Percentiles rank a stretch among this genome's conserved stretches.
Conservation (phyloP, 2,797 vertebrate species). For the Gobionotothen gibberifrons region DNA sequence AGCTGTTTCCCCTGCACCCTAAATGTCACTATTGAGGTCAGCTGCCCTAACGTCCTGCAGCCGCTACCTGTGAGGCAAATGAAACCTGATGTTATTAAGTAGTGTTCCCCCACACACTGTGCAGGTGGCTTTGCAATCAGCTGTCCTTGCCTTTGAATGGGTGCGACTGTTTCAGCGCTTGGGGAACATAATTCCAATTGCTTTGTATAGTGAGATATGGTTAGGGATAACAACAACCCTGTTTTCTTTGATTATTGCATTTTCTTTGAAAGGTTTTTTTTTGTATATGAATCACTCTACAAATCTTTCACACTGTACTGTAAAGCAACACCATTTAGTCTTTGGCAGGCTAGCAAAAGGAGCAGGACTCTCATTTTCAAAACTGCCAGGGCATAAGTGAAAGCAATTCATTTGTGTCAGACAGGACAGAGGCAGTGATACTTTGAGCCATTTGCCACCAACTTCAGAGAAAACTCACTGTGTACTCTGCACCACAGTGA, state of each 20-base stretch:
- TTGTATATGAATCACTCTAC: conserved; percentile 35
- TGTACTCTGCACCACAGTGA: conserved; percentile 19
- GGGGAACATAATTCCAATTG: conserved; percentile 55
- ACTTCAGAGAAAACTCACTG: conserved; percentile 37
- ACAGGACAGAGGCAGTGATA: conserved; percentile 24
- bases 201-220: conserved; percentile 33
- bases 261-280: conserved; percentile 28
- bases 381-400: conserved; percentile 38
- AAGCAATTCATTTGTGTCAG: conserved; percentile 58
- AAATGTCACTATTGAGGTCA: conserved; percentile 67
- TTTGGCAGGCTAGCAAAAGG: not conserved
- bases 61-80: conserved; percentile 59
- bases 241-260: conserved; percentile 44
- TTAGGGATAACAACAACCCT: conserved; percentile 21
- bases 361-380: conserved; percentile 36
- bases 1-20: conserved; percentile 39
- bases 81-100: conserved; percentile 66
- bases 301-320: conserved; percentile 4
- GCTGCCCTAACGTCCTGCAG: conserved; percentile 47
- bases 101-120: conserved; percentile 38
- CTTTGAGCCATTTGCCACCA: conserved; percentile 29
- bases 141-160: conserved; percentile 62
- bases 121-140: conserved; percentile 66
- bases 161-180: conserved; percentile 48
- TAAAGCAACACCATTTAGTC: conserved; percentile 29